Conservation (phyloP, 2,888 invertebrate species). For the Aphodius sticticus region DNA sequence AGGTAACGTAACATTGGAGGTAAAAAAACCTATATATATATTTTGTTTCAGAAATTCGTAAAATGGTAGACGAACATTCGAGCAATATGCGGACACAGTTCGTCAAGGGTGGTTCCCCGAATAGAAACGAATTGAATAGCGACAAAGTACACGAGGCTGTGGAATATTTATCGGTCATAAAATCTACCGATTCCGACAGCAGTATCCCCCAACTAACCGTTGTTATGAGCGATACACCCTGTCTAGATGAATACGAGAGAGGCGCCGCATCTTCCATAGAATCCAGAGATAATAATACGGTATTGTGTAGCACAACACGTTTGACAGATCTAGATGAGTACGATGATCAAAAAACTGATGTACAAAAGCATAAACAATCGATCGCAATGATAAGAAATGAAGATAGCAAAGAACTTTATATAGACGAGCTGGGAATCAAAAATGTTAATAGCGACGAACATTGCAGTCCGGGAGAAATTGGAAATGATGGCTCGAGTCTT, state of each 20-base stretch:
- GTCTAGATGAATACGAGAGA: constrained; percentile 48
- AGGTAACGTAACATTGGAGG: neutral
- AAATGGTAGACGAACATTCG: constrained; percentile 88
- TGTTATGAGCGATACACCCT: constrained; percentile 42
- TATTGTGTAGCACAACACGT: constrained; percentile 50
- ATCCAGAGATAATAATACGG: constrained; percentile 47
- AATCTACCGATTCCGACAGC: constrained; percentile 34
- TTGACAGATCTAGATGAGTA: constrained; percentile 51
- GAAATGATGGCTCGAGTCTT: constrained; percentile 47
- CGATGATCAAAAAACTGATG: constrained; percentile 48
- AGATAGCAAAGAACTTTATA: constrained; percentile 34
- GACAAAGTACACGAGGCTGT: constrained; percentile 23
- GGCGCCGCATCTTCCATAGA: constrained; percentile 40
- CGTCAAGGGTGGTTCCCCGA: constrained; percentile 55
- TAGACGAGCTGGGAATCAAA: constrained; percentile 45
- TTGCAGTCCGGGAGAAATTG: constrained; percentile 51
- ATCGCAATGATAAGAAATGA: constrained; percentile 50
- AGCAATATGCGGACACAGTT: constrained; percentile 58
- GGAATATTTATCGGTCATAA: constrained; percentile 15
- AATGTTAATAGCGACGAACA: constrained; percentile 53
- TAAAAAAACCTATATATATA: neutral
- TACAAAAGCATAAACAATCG: constrained; percentile 52
- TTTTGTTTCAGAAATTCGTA: constrained; percentile 61
- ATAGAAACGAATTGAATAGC: constrained; percentile 40
- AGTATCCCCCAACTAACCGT: constrained; percentile 30